A percentile compares a stretch with the other conserved stretches of the same genome.
phyloP scores from a whole-genome alignment of 2,888 invertebrate species.

The Agrochola macilenta region DNA sequence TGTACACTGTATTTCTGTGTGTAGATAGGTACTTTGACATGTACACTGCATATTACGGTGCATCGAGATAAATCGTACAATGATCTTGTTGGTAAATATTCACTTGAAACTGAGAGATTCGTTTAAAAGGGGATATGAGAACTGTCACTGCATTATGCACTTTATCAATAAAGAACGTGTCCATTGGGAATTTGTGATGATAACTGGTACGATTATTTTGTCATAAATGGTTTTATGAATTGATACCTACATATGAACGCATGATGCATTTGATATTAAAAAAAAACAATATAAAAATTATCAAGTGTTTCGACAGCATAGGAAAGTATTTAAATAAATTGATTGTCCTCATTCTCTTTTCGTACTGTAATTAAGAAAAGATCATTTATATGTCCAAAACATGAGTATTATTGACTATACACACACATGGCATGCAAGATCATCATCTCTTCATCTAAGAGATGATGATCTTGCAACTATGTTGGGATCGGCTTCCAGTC shows the following conservation, averaged over 20 bases:
- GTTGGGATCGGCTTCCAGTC: too few species aligned
- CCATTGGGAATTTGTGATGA: not conserved
- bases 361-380: not conserved
- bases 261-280: not conserved
- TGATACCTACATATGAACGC: not conserved
- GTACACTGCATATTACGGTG: slow-evolving; percentile 18
- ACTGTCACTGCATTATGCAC: slow-evolving; percentile 23
- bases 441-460: too few species aligned
- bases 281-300: not conserved
- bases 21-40: slow-evolving; percentile 28
- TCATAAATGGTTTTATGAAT: not conserved
- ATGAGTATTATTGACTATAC: not conserved
- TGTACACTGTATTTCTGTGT: slow-evolving; percentile 9
- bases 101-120: slow-evolving; percentile 1
- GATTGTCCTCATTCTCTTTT: not conserved
- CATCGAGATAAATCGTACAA: slow-evolving; percentile 46
- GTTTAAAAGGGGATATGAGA: slow-evolving; percentile 1
- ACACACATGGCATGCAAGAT: not conserved
- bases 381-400: not conserved
- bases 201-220: not conserved
- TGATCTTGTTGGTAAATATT: slow-evolving; percentile 54
- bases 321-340: not conserved
- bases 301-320: not conserved
- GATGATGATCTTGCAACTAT: too few species aligned
- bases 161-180: slow-evolving; percentile 4